A percentile compares a stretch with the other conserved stretches of the same genome.
phyloP scores from a whole-genome alignment of 2,113 vertebrate genomes.

The Rhea americana region DNA sequence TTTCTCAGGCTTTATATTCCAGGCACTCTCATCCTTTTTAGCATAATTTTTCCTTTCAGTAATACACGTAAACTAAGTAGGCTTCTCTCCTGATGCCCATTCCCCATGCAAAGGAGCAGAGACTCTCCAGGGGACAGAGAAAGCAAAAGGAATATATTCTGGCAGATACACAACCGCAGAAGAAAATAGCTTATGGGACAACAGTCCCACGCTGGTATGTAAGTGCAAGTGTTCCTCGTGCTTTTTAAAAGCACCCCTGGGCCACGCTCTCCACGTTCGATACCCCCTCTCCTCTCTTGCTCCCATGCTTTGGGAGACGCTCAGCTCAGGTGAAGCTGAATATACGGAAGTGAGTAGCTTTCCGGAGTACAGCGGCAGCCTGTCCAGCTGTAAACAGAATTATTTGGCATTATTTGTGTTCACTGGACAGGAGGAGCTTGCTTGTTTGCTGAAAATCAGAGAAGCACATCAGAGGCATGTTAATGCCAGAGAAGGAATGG shows the following conservation, averaged over 20 bases:
- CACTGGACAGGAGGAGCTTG: neutral
- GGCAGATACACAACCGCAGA: neutral
- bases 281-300: neutral
- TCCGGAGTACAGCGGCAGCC: neutral
- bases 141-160: neutral
- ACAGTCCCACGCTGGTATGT: rapidly evolving
- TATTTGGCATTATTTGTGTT: neutral
- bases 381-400: no score
- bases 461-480: neutral
- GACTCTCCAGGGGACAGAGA: neutral
- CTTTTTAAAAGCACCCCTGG: rapidly evolving
- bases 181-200: neutral
- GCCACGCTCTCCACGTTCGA: rapidly evolving
- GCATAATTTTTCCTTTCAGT: neutral
- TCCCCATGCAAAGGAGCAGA: neutral
- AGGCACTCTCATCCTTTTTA: neutral
- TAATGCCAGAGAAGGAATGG: neutral
- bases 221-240: neutral
- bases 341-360: neutral
- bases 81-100: neutral
- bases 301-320: neutral
- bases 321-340: neutral
- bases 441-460: neutral
- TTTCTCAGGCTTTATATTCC: neutral
- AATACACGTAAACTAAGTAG: neutral